Conservation (phyloP, 2,797 vertebrate genomes). For the Selene dorsalis region DNA sequence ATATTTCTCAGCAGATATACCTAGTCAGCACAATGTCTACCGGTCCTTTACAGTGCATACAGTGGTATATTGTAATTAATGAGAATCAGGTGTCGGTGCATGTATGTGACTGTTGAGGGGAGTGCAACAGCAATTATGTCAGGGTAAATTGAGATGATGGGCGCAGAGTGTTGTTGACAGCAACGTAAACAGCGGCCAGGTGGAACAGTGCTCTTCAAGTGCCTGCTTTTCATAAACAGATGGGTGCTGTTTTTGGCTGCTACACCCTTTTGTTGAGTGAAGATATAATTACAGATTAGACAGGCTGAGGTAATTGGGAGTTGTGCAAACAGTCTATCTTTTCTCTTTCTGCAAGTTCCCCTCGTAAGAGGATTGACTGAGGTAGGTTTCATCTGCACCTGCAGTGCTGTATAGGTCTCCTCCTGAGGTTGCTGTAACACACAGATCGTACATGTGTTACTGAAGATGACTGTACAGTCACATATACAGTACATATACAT, state of each 20-base stretch:
- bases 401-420: neutral
- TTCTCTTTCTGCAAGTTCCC: slow-evolving; percentile 48
- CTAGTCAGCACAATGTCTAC: slow-evolving; percentile 52
- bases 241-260: slow-evolving; percentile 74
- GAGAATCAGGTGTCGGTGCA: slow-evolving; percentile 12
- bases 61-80: slow-evolving; percentile 60
- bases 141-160: slow-evolving; percentile 71
- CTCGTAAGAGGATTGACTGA: slow-evolving; percentile 29
- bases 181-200: slow-evolving; percentile 74
- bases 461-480: neutral
- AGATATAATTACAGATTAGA: slow-evolving; percentile 81
- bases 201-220: slow-evolving; percentile 70
- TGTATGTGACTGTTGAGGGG: slow-evolving; percentile 59
- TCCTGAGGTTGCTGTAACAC: slow-evolving; percentile 2
- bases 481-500: neutral
- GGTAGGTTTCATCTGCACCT: slow-evolving; percentile 30
- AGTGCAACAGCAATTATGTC: slow-evolving; percentile 65
- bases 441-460: slow-evolving; percentile 9
- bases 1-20: slow-evolving; percentile 36
- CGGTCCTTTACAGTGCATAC: slow-evolving; percentile 24
- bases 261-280: slow-evolving; percentile 72
- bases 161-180: slow-evolving; percentile 72
- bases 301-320: slow-evolving; percentile 67
- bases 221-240: slow-evolving; percentile 79
- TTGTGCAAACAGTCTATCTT: slow-evolving; percentile 60